A percentile compares a stretch with the other conserved stretches of the same genome.
phyloP scores from a whole-genome alignment of 2,888 invertebrate species.

The Calliphora vomitoria region DNA sequence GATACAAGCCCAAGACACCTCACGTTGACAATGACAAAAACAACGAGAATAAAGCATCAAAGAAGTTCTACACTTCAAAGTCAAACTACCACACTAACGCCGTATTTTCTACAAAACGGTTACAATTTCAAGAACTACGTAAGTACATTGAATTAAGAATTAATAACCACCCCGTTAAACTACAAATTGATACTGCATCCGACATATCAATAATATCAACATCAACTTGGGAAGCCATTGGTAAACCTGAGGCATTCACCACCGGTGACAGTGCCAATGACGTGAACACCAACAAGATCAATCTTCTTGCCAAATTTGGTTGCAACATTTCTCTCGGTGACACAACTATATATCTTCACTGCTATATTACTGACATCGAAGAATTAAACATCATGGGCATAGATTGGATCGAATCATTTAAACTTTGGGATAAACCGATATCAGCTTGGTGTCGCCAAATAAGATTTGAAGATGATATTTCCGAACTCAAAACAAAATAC shows the following conservation, averaged over 20 bases:
- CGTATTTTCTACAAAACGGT: background rate
- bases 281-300: background rate
- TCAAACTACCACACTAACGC: background rate
- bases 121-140: background rate
- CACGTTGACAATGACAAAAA: no score
- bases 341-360: background rate
- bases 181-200: slow-evolving; percentile 65
- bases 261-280: slow-evolving; percentile 57
- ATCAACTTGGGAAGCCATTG: slow-evolving; percentile 54
- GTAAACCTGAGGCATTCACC: slow-evolving; percentile 31
- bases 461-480: slow-evolving; percentile 18
- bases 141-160: background rate
- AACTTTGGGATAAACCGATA: slow-evolving; percentile 28
- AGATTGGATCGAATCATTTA: slow-evolving; percentile 31
- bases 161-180: background rate
- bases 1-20: no score
- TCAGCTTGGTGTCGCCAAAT: slow-evolving; percentile 34
- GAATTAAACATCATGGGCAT: slow-evolving; percentile 25
- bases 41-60: no score
- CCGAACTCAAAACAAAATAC: background rate
- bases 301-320: no score
- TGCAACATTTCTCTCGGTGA: background rate
- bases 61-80: no score
- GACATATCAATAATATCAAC: slow-evolving; percentile 59
- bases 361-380: slow-evolving; percentile 26